Conservation (phyloP, 2,113 vertebrate genomes). For the Oophaga pumilio region DNA sequence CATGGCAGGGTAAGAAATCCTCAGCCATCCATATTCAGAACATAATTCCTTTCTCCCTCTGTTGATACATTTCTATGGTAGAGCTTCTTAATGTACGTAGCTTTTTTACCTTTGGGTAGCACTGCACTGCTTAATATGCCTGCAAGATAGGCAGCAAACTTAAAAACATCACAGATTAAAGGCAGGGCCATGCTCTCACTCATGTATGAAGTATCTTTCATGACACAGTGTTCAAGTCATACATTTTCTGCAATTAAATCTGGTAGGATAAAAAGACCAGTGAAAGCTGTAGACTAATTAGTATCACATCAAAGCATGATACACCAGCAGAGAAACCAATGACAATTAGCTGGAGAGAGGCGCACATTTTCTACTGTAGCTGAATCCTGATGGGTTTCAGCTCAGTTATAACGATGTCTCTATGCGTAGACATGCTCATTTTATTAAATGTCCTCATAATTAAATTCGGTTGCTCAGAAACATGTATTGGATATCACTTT, state of each 20-base stretch:
- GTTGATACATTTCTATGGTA: neutral
- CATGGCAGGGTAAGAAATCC: neutral
- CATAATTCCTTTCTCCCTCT: neutral
- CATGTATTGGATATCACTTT: neutral
- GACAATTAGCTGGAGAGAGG: constrained; percentile 18
- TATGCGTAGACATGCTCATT: neutral
- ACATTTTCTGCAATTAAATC: constrained; percentile 50
- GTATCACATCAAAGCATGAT: constrained; percentile 37
- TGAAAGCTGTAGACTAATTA: constrained; percentile 42
- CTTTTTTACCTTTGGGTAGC: neutral
- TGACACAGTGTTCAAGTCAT: constrained; percentile 25
- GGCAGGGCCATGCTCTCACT: constrained; percentile 25
- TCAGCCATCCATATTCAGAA: neutral
- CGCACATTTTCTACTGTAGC: neutral
- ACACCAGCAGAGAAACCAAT: constrained; percentile 10
- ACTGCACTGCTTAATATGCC: constrained; percentile 35
- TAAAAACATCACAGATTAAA: constrained; percentile 42
- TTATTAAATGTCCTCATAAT: constrained; percentile 16
- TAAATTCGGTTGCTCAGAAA: neutral
- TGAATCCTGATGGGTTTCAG: neutral
- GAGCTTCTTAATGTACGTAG: neutral
- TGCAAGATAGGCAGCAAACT: constrained; percentile 35
- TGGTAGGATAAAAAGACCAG: constrained; percentile 14
- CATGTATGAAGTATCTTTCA: constrained; percentile 45
- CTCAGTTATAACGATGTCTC: constrained; percentile 18